These are phyloP conservation scores for Rhincodon typus DNA, from an alignment of 2,797 vertebrate genomes.

Conservation along the genomic window DNA sequence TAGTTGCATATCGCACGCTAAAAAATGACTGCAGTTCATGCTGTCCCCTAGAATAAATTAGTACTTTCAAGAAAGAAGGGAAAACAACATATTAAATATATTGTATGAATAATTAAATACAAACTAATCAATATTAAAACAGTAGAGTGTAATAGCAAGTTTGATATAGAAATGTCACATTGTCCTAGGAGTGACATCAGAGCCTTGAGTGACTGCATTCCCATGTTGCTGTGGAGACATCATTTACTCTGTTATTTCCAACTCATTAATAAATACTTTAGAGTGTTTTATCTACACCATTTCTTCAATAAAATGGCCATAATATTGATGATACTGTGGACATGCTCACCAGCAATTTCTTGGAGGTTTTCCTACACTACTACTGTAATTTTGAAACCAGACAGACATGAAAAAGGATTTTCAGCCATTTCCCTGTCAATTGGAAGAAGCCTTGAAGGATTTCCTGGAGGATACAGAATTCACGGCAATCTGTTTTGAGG, in stretches of 20 bases:
- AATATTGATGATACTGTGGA: not conserved
- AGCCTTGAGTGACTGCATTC: not conserved
- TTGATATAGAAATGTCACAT: not conserved
- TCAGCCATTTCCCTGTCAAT: not conserved
- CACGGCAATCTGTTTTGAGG: not conserved
- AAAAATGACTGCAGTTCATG: not conserved
- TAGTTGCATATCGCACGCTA: not conserved
- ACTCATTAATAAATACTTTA: not conserved
- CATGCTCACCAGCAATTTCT: not conserved
- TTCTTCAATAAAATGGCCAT: not conserved
- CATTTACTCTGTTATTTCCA: not conserved
- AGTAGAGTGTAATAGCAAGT: not conserved
- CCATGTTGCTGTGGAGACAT: not conserved
- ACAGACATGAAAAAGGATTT: not conserved
- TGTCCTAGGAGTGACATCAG: not conserved
- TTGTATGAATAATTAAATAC: not conserved
- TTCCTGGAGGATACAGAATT: not conserved
- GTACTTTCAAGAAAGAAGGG: not conserved
- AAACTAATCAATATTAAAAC: not conserved
- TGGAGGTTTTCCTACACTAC: not conserved
- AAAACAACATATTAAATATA: not conserved
- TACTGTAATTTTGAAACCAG: not conserved
- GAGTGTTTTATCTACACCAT: not conserved
- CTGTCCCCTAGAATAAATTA: not conserved
- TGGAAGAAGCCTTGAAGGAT: no score